Evolutionary conservation across 2,888 invertebrate species (phyloP), one percentile per base, ranked within the genome.

Genomic region (Protonemura montana): DNA sequence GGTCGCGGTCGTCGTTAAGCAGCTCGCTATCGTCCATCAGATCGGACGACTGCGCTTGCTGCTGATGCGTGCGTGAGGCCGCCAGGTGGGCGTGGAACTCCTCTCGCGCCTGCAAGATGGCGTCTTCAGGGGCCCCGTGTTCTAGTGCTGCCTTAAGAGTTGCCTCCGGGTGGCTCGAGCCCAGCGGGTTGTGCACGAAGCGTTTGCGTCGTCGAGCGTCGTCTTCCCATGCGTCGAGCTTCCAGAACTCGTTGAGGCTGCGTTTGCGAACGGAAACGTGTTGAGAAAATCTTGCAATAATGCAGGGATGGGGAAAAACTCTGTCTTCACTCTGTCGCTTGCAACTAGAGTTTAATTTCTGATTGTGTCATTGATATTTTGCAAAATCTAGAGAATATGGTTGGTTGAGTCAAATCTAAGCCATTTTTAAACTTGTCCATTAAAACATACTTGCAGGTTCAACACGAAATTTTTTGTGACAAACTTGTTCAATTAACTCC

Each of bases 161-260:
- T 28, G 98, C 98, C 92, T 98, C 97, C 16, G 97, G 96, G 92
- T 98, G 98, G 85, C 96, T 94, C n/a, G 97, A 95, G 2, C 99
- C 99, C 88, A 97, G 94, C 35, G 98, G 96, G 93, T 99, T 99
- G 89, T 98, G 98, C 87, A 99, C 97, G 91, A 99, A 96, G 80
- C 99, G 94, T 89, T 99, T 96, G 87, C 99, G 94, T 87, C 99
- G 93, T 26, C 99, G 94, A 6, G 98, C 98, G 93, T 99, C 99
- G 92, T 99, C 99, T 92, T 99, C 99, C 99, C 99, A 99, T 78
- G 97, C 97, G 92, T 99, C 99, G 89, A 99, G 93, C 92, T 98
- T 98, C 98, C 99, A 99, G 92, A 95, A 97, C 90, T 95, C 94
- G 87, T 91, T 91, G 89, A 92, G 90, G 87, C 93, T 93, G 30